Conservation (phyloP, 2,113 vertebrate genomes). For the Mungos mungo region DNA sequence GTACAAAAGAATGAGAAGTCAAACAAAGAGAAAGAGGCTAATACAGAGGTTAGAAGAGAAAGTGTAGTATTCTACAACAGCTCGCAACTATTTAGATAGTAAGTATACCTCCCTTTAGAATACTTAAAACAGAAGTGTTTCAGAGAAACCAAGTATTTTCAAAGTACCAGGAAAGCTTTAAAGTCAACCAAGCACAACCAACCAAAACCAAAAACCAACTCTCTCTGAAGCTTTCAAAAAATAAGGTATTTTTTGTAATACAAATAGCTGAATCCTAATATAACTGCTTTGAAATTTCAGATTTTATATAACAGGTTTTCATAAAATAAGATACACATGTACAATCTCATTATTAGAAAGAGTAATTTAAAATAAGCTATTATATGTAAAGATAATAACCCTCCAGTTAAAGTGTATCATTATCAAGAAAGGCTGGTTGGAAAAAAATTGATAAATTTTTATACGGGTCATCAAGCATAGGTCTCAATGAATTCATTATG, state of each 20-base stretch:
- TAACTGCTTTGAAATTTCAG: slow-evolving; percentile 36
- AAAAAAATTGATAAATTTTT: slow-evolving; percentile 47
- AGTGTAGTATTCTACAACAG: not conserved
- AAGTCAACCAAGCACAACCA: slow-evolving; percentile 41
- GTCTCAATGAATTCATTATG: not conserved
- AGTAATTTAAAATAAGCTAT: slow-evolving; percentile 43
- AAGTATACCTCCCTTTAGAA: slow-evolving; percentile 23
- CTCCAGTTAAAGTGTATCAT: not conserved
- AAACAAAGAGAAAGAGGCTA: slow-evolving; percentile 11
- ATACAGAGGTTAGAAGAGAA: slow-evolving; percentile 10
- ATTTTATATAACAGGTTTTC: slow-evolving; percentile 40
- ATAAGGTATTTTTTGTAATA: not conserved
- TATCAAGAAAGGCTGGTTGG: slow-evolving; percentile 25
- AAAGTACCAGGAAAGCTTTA: slow-evolving; percentile 55
- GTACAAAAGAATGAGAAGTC: not conserved
- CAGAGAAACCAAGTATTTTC: slow-evolving; percentile 43
- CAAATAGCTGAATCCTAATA: slow-evolving; percentile 25
- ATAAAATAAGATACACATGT: slow-evolving; percentile 12
- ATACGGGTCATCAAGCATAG: not conserved
- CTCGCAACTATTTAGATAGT: not conserved
- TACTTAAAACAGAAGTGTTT: not conserved
- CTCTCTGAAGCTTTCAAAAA: slow-evolving; percentile 32
- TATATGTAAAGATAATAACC: not conserved
- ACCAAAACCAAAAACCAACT: slow-evolving; percentile 44
- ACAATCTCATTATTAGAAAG: slow-evolving; percentile 10